Base-by-base conservation (phyloP, 2,113 vertebrate genomes). In the Saguinus imperator region DNA sequence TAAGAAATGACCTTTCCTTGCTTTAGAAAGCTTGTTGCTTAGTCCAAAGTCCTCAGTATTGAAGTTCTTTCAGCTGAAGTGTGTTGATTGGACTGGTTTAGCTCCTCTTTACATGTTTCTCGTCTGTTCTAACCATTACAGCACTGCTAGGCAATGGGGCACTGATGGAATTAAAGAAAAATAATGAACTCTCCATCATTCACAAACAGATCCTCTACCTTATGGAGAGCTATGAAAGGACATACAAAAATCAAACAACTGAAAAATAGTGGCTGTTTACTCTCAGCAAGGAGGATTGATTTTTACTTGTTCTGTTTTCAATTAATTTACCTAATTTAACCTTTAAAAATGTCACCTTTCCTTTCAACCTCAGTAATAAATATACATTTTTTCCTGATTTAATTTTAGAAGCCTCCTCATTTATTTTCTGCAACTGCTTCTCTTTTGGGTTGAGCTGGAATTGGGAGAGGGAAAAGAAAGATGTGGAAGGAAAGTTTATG, bases 241-340 rank as follows among this genome's bases (percentile, higher is more conserved):
- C 70, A 83, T n/a, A 77, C 32, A 81, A 89, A 77, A 88, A 96
- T 88, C 95, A 96, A 92, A 95, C 89, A 72, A 93, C 83, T 93
- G 85, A 90, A 94, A 97, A 97, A 70, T 66, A 40, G 57, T 6
- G 8, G 90, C 84, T 75, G 85, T 94, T 97, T 94, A 96, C 81
- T 80, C 61, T 97, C 73, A 68, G 92, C 13, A 70, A 94, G 94
- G 25, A 76, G 20, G 94, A 93, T 95, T 97, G 97, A 98, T 97
- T 98, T 98, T 96, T 96, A 93, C 89, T 95, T 97, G 87, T 94
- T 89, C 68, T 97, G 37, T 94, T 98, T 97, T 90, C 97, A 98
- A 98, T 98, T 98, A 98, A 97, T 98, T 98, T 98, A 87, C 90
- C 25, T 16, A 98, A 96, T 98, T 97, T 97, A 98, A 98, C 97